Conservation (phyloP, 2,888 invertebrate species). For the Lasioglossum villosulum region DNA sequence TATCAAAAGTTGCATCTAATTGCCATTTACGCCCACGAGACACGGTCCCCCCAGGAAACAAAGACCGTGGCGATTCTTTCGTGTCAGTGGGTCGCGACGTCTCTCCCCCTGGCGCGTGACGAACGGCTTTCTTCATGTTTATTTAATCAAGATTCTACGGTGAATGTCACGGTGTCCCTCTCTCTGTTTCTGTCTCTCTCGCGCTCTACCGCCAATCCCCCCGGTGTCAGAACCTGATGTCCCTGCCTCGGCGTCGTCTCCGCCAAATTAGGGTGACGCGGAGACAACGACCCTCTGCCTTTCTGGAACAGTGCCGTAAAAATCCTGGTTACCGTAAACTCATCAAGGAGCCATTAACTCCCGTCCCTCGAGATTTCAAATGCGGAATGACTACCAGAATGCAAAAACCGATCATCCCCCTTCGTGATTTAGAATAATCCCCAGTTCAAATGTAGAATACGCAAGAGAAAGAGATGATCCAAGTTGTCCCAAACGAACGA, state of each 20-base stretch:
- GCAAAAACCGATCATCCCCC: not conserved
- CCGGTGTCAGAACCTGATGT: slow-evolving; percentile 70
- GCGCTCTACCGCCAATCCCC: slow-evolving; percentile 29
- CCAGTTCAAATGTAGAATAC: not conserved
- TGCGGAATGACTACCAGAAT: not conserved
- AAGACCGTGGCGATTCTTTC: slow-evolving; percentile 50
- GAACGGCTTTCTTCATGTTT: slow-evolving; percentile 72
- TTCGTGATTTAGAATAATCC: not conserved
- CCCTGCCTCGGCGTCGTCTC: slow-evolving; percentile 69
- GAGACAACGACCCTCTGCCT: slow-evolving; percentile 38
- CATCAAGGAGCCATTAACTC: slow-evolving; percentile 25
- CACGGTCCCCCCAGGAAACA: slow-evolving; percentile 26
- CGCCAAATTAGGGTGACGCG: slow-evolving; percentile 62
- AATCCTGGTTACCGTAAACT: slow-evolving; percentile 30
- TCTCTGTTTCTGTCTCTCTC: not conserved
- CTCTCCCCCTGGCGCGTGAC: slow-evolving; percentile 53
- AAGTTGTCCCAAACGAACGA: not conserved
- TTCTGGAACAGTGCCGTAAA: slow-evolving; percentile 53
- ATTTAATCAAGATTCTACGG: slow-evolving; percentile 73
- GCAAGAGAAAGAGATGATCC: not conserved
- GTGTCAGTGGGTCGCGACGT: slow-evolving; percentile 47
- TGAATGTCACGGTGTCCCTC: slow-evolving; percentile 64
- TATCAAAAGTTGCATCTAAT: slow-evolving; percentile 26
- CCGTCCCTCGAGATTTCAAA: slow-evolving; percentile 1
- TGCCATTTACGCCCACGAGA: slow-evolving; percentile 14